Base-by-base conservation (phyloP, 2,888 invertebrate species). In the Drosophila greeni region DNA sequence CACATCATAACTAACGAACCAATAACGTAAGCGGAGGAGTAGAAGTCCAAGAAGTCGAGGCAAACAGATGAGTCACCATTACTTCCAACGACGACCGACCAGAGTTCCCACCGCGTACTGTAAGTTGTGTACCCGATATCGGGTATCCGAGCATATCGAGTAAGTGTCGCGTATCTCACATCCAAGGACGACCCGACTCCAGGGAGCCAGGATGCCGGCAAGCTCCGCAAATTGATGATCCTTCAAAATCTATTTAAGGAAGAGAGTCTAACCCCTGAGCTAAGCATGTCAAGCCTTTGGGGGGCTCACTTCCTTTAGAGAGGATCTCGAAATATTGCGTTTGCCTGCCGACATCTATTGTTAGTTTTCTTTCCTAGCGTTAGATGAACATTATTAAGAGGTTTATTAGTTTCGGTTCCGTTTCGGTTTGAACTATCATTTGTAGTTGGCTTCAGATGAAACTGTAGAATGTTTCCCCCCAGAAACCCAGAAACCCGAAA, bases 391-490 rank as follows among this genome's bases (percentile, higher is more conserved):
- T 66, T 18, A 42, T 33, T 52, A 43, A 53, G 34, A 66, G 62
- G 62, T 36, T 65, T 51, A 62, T 65, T 20, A 29, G 51, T 64
- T 61, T 64, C 48, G 48, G 60, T 61, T 60, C 20, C 54, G 23
- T 56, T 56, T 56, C 56, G 55, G 56, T 39, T 66, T 66, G 31
- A 62, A 52, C 52, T 66, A 37, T 62, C 14, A 62, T 62, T 62
- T 62, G 62, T 62, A 62, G 66, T 64, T 66, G 66, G 62, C 62
- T 66, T 66, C 43, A 45, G 66, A 33, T 14, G 7, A 40, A 65
- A 45, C 24, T 11, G 52, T 60, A 60, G 62, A 45, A 39, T 6
- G 16, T 12, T 3, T 16, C 36, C 39, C 29, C 16, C 11, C 20
- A 18, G n/a, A 23, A 14, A 37, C 14, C 29, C 26, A 4, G 6